Evolutionary conservation across 2,113 vertebrate genomes (phyloP), one percentile per base, ranked within the genome.

Genomic region (Grallaria varia): DNA sequence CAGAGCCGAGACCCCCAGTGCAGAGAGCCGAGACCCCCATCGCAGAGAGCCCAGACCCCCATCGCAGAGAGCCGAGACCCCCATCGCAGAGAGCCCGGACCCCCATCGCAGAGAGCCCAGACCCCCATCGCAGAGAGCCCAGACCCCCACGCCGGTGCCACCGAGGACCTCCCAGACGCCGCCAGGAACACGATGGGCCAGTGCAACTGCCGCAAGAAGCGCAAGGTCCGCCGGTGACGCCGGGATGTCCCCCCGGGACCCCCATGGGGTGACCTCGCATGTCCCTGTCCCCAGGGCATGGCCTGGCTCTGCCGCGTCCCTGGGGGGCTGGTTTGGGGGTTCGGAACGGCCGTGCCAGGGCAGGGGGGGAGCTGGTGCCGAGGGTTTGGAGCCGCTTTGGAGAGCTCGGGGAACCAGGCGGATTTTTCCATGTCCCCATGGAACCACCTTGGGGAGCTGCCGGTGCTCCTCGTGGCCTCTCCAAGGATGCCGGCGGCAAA

Each of bases 201-300:
- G 83, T 97, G 96, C 87, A 71, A 92, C 84, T 97, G 97, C 72
- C 95, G 93, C 96, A 97, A 97, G 97, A 97, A 96, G 89, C 77
- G 82, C 92, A 97, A 97, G 97, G 97, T 97, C 81, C 44, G 69
- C 33, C 58, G 68, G 88, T 71, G 81, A 45, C 49, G 33, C 39
- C 5, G 68, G 67, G 91, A 21, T 22, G 10, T 19, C 47, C 12
- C 13, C 20, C 27, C 31, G 76, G 16, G 75, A 88, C 25, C 39
- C 45, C 35, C 4, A 37, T 0, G 68, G 66, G 71, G 74, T 14
- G 80, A 86, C 72, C 63, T 60, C 2, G 1, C 8, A 21, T 0
- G 24, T 67, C 80, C 79, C 42, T 55, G 5, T 35, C 31, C 60
- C 23, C 18, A 21, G 21, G 81, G 89, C 50, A 30, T 0, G 11